Evolutionary conservation across 2,797 vertebrate genomes (phyloP).

Genomic region (Rhabdomys pumilio): DNA sequence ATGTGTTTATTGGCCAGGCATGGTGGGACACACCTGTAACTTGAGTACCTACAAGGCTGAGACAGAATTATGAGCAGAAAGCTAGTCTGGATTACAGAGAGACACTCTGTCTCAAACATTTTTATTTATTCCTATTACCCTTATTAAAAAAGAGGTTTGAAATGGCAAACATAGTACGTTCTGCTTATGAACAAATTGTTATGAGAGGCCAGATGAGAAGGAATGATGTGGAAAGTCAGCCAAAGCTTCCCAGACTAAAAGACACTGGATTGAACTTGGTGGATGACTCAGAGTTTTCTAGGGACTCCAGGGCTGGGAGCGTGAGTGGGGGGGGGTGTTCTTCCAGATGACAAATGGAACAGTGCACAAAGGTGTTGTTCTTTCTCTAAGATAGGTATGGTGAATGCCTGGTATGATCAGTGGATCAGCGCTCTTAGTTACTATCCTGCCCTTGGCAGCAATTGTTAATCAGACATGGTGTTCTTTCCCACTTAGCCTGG

Average conservation of each 20-base stretch:
- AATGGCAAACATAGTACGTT: not conserved
- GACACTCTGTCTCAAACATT: not conserved
- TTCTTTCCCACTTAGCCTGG: conserved; percentile 54
- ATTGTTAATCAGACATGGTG: conserved; percentile 45
- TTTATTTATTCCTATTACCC: conserved; percentile 12
- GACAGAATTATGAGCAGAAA: not conserved
- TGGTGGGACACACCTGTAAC: not conserved
- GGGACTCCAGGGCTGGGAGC: not conserved
- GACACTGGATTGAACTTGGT: conserved; percentile 57
- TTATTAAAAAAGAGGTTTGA: conserved; percentile 38
- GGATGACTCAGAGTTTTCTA: conserved; percentile 59
- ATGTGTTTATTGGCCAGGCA: not conserved
- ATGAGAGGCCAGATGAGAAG: conserved; percentile 53
- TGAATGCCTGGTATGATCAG: conserved; percentile 10
- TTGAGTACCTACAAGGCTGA: not conserved
- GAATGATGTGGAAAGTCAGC: conserved; percentile 18
- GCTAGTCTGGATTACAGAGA: not conserved
- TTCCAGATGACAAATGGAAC: conserved; percentile 28
- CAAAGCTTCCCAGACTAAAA: conserved; percentile 22
- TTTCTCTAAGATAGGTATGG: conserved; percentile 37
- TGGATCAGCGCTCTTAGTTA: conserved; percentile 1
- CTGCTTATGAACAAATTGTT: conserved; percentile 61
- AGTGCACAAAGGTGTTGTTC: conserved; percentile 4
- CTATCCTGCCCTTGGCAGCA: conserved; percentile 24
- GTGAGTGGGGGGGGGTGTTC: not conserved